Evolutionary conservation across 2,113 vertebrate genomes (phyloP), one percentile per base, ranked within the genome.

Genomic region (Otocyon megalotis): DNA sequence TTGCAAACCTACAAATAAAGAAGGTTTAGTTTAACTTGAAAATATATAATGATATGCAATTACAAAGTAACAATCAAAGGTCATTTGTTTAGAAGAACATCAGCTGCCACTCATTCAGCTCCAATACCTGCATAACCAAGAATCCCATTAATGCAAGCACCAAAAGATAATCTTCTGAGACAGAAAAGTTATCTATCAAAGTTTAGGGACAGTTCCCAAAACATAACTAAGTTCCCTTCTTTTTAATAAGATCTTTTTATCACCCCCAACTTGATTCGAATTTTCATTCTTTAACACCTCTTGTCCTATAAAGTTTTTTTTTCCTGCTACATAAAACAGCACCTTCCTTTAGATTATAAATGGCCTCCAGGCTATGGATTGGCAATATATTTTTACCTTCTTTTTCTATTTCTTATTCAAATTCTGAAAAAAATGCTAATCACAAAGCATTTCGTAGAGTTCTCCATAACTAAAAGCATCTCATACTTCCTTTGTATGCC

Each of bases 1-100:
- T 98, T 99, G 98, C 99, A 99, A 83, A 99, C 99, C 99, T 99
- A 98, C 77, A 97, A 96, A 81, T 81, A 96, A 54, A 90, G 0
- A 69, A 86, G 1, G 96, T 30, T 87, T 82, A 81, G 32, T 54
- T 80, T 93, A 43, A 97, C 30, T 54, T 87, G 74, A 85, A 87
- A 95, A 32, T 88, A 74, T 93, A 43, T 35, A 87, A 81, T 88
- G 37, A 95, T 37, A 77, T 67, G 26, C n/a, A 96, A 91, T 81
- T 87, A 97, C 19, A 90, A 92, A 92, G 17, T 69, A 97, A 92
- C 35, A 97, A 28, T 10, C 20, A 80, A 48, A 37, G 8, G 16
- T 88, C 54, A 87, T 83, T 87, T 93, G 28, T 76, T 96, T 72
- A 92, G 63, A 97, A 90, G 30, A 92, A 85, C 4, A 85, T 48